These are phyloP conservation scores for Pseudorhombus dupliciocellatus DNA, from an alignment of 2,113 vertebrate species.

Conservation along the genomic window DNA sequence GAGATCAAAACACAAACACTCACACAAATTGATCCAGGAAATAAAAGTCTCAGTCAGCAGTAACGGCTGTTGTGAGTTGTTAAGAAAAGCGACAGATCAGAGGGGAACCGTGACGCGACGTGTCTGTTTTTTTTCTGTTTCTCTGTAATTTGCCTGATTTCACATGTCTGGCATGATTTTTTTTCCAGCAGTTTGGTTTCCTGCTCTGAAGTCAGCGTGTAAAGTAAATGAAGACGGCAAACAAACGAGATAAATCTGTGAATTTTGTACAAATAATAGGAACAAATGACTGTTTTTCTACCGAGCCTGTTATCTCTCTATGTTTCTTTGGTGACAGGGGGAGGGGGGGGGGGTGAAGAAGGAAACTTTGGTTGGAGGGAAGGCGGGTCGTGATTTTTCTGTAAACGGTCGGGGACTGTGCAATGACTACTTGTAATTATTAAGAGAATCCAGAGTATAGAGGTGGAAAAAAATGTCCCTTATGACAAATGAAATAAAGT, in stretches of 20 bases:
- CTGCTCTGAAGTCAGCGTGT: constrained; percentile 35
- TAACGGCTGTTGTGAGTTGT: background rate
- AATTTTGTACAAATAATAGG: constrained; percentile 84
- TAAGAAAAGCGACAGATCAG: constrained; percentile 47
- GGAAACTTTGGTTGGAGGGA: background rate
- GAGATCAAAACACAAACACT: too few relatives aligned
- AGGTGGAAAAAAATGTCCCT: constrained; percentile 66
- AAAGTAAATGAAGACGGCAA: constrained; percentile 50
- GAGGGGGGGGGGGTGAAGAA: background rate
- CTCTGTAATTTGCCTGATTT: too few relatives aligned
- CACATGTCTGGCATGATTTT: background rate
- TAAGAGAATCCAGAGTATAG: constrained; percentile 70
- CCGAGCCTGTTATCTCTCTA: constrained; percentile 77
- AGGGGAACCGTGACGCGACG: constrained; percentile 41
- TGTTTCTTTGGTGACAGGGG: constrained; percentile 58
- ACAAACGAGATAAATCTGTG: constrained; percentile 77
- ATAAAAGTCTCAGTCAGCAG: background rate
- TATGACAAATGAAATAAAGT: constrained; percentile 80
- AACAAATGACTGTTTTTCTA: constrained; percentile 81
- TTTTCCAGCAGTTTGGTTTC: constrained; percentile 74
- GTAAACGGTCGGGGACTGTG: constrained; percentile 75
- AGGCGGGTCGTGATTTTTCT: constrained; percentile 44
- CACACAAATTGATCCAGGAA: too few relatives aligned
- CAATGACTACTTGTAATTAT: constrained; percentile 82
- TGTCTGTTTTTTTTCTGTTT: too few relatives aligned